Base-by-base conservation (phyloP, 2,888 invertebrate genomes). In the Meganola albula region DNA sequence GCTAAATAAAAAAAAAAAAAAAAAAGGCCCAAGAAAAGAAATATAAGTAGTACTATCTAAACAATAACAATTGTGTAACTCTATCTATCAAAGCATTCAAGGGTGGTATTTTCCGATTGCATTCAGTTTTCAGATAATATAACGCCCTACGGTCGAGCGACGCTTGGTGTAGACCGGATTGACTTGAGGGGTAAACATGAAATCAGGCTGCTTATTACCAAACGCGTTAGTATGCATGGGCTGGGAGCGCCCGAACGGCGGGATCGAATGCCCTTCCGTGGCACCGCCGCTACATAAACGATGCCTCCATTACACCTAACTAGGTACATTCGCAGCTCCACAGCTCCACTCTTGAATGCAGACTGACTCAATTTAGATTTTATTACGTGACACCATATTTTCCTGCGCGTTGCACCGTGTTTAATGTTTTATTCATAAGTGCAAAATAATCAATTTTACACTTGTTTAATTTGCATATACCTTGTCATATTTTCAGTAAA, bases 171-270 rank as follows among this genome's bases (percentile, higher is more conserved):
- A 42, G 42, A 34, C 43, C 34, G 40, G 40, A 35, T 12, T 23
- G 60, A 53, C 58, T 44, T 38, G 53, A 58, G 49, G 61, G 68
- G 66, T 70, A 72, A 73, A 74, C 71, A 71, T 63, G 69, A 58
- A 66, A 74, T 75, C 70, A 61, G 71, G 69, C 68, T 79, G 65
- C 77, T 82, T 82, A 83, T 82, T 80, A 82, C 72, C 59, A 42
- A 38, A 34, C 70, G 74, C 57, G 74, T 85, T 82, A 83, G 82
- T 85, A 85, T 85, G 83, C 84, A 85, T 85, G 80, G 83, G 73
- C 73, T 80, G 84, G 84, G 84, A 78, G 37, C 47, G 32, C 57
- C 8, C 20, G 20, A 20, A 5, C 20, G 20, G n/a, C 20, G 20
- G n/a, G n/a, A n/a, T n/a, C 45, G 48, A 40, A 63, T 72, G 63